These are phyloP conservation scores for Simalia tracyae DNA, from an alignment of 2,797 vertebrate species.

Conservation along the genomic window DNA sequence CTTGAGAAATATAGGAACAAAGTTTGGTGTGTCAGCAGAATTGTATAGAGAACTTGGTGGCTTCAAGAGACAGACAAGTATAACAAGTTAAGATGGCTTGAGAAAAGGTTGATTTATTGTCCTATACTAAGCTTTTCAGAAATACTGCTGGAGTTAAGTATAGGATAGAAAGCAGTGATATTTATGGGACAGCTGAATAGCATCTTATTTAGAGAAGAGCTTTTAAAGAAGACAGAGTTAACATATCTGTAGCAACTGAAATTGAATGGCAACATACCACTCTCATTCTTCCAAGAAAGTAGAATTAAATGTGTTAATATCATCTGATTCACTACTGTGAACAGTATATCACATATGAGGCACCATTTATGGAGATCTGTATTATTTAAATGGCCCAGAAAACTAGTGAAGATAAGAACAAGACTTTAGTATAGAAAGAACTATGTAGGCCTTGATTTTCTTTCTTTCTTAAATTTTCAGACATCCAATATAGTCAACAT, in stretches of 20 bases:
- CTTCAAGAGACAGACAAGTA: not conserved
- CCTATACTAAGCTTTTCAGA: conserved; percentile 19
- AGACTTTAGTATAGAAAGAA: conserved; percentile 11
- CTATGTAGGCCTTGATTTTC: not conserved
- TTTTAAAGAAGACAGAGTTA: conserved; percentile 38
- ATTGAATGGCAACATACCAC: conserved; percentile 46
- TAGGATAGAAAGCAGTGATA: conserved; percentile 15
- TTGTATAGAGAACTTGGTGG: not conserved
- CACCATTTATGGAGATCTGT: conserved; percentile 31
- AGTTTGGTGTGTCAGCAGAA: not conserved
- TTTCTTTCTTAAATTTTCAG: not conserved
- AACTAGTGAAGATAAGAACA: not conserved
- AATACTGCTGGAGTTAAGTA: conserved; percentile 6
- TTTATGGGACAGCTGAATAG: conserved; percentile 38
- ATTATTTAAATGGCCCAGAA: conserved; percentile 16
- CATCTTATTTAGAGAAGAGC: not conserved
- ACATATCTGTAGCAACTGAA: conserved; percentile 36
- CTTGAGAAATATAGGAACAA: not conserved
- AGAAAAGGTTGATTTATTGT: not conserved
- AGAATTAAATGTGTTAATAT: conserved; percentile 47
- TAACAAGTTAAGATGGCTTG: conserved; percentile 12
- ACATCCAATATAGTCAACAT: not conserved
- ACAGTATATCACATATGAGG: conserved; percentile 20
- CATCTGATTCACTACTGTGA: conserved; percentile 34
- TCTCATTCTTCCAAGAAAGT: conserved; percentile 41